Evolutionary conservation across 2,113 vertebrate genomes (phyloP).

Genomic region (Gopherus evgoodei): DNA sequence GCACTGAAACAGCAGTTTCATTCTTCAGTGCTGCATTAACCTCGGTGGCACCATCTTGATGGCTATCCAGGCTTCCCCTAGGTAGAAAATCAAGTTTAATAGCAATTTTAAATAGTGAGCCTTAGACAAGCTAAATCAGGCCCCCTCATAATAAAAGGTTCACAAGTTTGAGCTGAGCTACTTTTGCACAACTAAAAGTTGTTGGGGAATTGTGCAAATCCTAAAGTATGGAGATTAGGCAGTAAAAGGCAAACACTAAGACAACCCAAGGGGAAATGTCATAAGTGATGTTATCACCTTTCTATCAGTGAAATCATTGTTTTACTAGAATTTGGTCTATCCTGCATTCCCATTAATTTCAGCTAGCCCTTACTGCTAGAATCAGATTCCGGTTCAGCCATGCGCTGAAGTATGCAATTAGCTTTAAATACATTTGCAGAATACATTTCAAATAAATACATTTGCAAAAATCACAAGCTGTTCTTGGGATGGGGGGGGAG

Average conservation of each 20-base stretch:
- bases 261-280: background rate
- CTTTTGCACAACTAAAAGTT: background rate
- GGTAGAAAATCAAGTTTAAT: background rate
- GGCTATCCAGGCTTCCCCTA: background rate
- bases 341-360: background rate
- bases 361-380: background rate
- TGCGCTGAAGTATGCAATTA: slow-evolving; percentile 19
- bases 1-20: accelerated
- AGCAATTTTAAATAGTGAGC: background rate
- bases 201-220: background rate
- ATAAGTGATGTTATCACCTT: background rate
- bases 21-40: accelerated
- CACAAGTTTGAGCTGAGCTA: background rate
- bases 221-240: background rate
- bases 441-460: background rate
- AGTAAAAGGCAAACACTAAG: background rate
- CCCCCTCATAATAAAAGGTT: background rate
- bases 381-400: background rate
- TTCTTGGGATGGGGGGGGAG: slow-evolving; percentile 39
- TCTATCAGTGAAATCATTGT: background rate
- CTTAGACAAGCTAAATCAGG: background rate
- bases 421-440: slow-evolving; percentile 18
- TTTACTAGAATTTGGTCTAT: background rate
- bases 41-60: background rate
- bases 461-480: slow-evolving; percentile 29